phyloP scores from a whole-genome alignment of 30 jellyfish, hydroid and myxozoan genomes.

The Sanderia malayensis region DNA sequence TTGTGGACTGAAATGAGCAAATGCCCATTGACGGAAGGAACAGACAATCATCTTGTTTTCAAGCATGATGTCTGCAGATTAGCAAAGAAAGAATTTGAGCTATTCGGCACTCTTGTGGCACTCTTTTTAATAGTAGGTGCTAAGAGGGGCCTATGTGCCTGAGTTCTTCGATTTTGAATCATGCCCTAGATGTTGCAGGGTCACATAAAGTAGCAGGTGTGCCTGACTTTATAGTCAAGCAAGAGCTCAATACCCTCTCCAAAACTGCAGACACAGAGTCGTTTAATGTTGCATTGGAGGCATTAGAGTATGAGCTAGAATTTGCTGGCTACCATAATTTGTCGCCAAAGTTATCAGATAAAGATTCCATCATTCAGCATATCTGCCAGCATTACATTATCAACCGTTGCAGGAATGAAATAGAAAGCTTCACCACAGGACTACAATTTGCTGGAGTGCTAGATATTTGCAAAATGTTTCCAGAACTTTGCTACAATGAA shows the following conservation, averaged over 20 bases:
- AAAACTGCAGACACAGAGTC: slow-evolving; percentile 1
- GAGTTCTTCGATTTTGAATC: slow-evolving; percentile 13
- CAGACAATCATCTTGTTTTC: slow-evolving; percentile 11
- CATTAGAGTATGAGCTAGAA: slow-evolving; percentile 13
- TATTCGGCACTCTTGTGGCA: slow-evolving; percentile 11
- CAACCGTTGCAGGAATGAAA: slow-evolving; percentile 13
- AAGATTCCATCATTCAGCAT: slow-evolving; percentile 7
- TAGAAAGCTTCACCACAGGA: slow-evolving; percentile 5
- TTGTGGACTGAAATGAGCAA: slow-evolving; percentile 12
- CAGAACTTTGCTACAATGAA: slow-evolving; percentile 13
- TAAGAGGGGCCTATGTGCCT: slow-evolving; percentile 18
- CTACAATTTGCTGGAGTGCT: slow-evolving; percentile 13
- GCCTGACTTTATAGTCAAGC: slow-evolving; percentile 10
- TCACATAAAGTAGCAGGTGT: slow-evolving; percentile 8
- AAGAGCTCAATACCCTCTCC: slow-evolving; percentile 4
- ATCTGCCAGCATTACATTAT: slow-evolving; percentile 8
- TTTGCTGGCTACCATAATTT: slow-evolving; percentile 18
- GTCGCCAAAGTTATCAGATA: slow-evolving; percentile 11
- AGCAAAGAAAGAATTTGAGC: slow-evolving; percentile 11
- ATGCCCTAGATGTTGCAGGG: slow-evolving; percentile 3
- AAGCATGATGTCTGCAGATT: slow-evolving; percentile 17
- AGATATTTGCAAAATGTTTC: slow-evolving; percentile 8
- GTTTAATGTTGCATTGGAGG: slow-evolving; percentile 6
- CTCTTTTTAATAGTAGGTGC: slow-evolving; percentile 10
- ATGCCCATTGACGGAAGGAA: slow-evolving; percentile 15